These are phyloP conservation scores for Corythornis madagascariensis DNA, from an alignment of 2,113 vertebrate species.

Conservation along the genomic window DNA sequence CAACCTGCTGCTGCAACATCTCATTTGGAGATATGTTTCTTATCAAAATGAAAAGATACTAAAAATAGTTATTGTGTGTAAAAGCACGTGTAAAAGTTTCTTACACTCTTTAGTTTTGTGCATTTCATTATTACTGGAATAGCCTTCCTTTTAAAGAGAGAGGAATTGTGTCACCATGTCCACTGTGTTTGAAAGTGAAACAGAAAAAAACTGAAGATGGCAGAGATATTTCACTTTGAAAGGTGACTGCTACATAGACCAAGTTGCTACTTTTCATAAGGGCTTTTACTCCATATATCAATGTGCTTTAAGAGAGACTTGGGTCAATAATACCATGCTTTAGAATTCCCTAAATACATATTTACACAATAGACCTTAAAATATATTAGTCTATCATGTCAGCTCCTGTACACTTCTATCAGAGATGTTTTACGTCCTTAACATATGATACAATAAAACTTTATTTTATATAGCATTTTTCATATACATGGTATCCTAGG, in stretches of 20 bases:
- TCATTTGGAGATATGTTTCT: background rate
- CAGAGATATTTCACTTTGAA: conserved; percentile 73
- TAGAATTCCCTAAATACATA: conserved; percentile 79
- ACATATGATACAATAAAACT: conserved; percentile 74
- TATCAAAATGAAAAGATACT: background rate
- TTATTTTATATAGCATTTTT: conserved; percentile 57
- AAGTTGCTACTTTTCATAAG: conserved; percentile 74
- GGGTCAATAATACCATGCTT: conserved; percentile 74
- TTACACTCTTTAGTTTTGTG: background rate
- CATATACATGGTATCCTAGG: conserved; percentile 23
- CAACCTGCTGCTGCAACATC: background rate
- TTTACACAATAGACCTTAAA: conserved; percentile 76
- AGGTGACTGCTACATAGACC: conserved; percentile 54
- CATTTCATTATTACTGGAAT: background rate
- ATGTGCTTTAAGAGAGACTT: conserved; percentile 72
- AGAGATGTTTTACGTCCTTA: conserved; percentile 69
- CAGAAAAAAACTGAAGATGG: conserved; percentile 57
- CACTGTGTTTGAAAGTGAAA: conserved; percentile 34
- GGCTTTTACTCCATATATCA: conserved; percentile 70
- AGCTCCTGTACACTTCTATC: conserved; percentile 55
- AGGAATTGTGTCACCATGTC: conserved; percentile 28
- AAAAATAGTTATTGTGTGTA: background rate
- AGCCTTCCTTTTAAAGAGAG: conserved; percentile 21
- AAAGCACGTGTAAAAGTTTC: background rate
- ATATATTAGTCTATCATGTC: conserved; percentile 72